Evolutionary conservation across 2,797 vertebrate genomes (phyloP).

Genomic region (Spea hammondii): DNA sequence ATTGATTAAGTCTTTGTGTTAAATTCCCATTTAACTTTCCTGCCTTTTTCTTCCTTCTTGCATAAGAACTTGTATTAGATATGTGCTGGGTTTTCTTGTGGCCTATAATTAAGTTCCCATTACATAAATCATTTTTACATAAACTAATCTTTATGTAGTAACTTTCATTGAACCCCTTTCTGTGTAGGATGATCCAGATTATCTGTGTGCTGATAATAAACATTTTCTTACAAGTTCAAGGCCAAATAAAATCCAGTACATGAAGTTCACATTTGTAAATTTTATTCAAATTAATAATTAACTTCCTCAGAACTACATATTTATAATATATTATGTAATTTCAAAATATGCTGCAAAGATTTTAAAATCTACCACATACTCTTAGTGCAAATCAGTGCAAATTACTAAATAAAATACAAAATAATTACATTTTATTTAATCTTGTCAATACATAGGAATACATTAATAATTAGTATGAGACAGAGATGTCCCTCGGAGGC

Average conservation of each 20-base stretch:
- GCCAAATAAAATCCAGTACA: background rate
- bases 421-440: background rate
- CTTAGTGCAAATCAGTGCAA: too few relatives aligned
- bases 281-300: constrained; percentile 12
- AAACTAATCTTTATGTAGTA: background rate
- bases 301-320: background rate
- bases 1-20: too few relatives aligned
- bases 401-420: background rate
- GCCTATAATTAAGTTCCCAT: constrained; percentile 4
- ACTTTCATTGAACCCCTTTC: background rate
- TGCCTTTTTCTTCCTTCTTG: too few relatives aligned
- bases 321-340: background rate
- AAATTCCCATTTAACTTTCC: too few relatives aligned
- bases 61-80: too few relatives aligned
- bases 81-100: background rate
- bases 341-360: background rate
- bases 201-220: background rate
- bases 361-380: background rate
- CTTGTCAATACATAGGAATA: background rate
- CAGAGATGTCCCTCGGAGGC: constrained; percentile 31
- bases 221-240: background rate
- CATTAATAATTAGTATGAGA: constrained; percentile 6
- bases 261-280: background rate
- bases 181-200: background rate
- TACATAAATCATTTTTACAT: background rate